Base-by-base conservation (phyloP, 1,140 invertebrate genomes). In the Euura lappo region DNA sequence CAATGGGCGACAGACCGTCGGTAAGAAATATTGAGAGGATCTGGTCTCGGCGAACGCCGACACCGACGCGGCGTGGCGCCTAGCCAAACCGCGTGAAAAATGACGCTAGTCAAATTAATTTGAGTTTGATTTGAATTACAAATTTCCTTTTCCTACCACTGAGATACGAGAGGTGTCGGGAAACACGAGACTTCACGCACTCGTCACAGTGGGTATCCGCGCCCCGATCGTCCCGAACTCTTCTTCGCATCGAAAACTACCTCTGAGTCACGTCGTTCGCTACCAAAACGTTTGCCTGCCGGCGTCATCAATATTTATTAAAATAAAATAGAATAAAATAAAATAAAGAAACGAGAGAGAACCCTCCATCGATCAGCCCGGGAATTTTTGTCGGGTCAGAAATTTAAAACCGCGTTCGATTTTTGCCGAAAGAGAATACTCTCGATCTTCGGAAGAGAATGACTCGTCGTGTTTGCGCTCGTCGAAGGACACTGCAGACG, bases 41-140 rank as follows among this genome's bases (percentile, higher is more conserved):
- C 28, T 28, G 45, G 44, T 65, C 68, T 71, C 68, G 47, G 45
- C 65, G 28, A 45, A 69, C 78, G 79, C 28, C 28, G 28, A 28
- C 28, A 28, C 80, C 81, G 80, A 81, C 71, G 78, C 78, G 76
- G 44, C 51, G 51, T 60, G 51, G 51, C 51, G 74, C 71, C 74
- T 77, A 75, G 76, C 74, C 71, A 72, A 68, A 73, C 73, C 75
- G 74, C 44, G 67, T 81, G 80, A 83, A 81, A 81, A 81, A 83
- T 83, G 80, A 82, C 76, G 72, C 73, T 73, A 76, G 80, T 82
- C 80, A 81, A 83, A 83, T 83, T 82, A 81, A 83, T 83, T 83
- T 80, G 75, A 81, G 77, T 77, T 76, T 64, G 72, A 79, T 78
- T 79, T 78, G 79, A 80, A 79, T 81, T 80, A 81, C 77, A 80